Evolutionary conservation across 1,140 invertebrate species (phyloP), one percentile per base, ranked within the genome.

Genomic region (Aphaenogaster ashmeadi): DNA sequence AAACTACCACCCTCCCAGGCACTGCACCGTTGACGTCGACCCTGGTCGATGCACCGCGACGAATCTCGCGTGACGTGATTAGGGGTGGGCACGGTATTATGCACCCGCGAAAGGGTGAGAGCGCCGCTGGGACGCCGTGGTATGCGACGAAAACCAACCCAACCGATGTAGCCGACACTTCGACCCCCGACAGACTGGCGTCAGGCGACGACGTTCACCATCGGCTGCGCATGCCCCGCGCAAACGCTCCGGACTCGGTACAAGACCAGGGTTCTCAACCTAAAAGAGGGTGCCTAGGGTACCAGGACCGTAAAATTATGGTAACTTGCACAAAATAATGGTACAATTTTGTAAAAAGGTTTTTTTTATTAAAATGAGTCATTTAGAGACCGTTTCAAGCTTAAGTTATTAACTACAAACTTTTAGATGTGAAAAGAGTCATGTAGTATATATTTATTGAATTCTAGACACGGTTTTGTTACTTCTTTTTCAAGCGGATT

Each of bases 151-250:
- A 83, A 83, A 83, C 52, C 77, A 87, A 85, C 77, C 80, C 50
- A 87, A 50, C 88, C 92, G 92, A 95, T 92, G 92, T 94, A 94
- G 91, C 92, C 93, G 92, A 93, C 91, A 90, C 93, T 95, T 93
- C 93, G 92, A 94, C 93, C 94, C 93, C 94, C 94, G 95, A 95
- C 94, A 92, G 93, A 95, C 95, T 95, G 94, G 93, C 93, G 92
- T 93, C 92, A 89, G 88, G 87, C 90, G 91, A 92, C 88, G 89
- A 84, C 66, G 91, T 86, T 84, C 74, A 58, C 71, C 58, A 60
- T 44, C 78, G 91, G 90, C 79, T 94, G 94, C 94, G 94, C 94
- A 94, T 92, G 94, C 94, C 77, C 89, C 87, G 88, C 88, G 81
- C 80, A 85, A 90, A 87, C 71, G 69, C 86, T 90, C 69, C 41